Percentiles rank a stretch among this genome's conserved stretches.
Conservation (phyloP, 2,888 invertebrate genomes). For the Aphodius sticticus region DNA sequence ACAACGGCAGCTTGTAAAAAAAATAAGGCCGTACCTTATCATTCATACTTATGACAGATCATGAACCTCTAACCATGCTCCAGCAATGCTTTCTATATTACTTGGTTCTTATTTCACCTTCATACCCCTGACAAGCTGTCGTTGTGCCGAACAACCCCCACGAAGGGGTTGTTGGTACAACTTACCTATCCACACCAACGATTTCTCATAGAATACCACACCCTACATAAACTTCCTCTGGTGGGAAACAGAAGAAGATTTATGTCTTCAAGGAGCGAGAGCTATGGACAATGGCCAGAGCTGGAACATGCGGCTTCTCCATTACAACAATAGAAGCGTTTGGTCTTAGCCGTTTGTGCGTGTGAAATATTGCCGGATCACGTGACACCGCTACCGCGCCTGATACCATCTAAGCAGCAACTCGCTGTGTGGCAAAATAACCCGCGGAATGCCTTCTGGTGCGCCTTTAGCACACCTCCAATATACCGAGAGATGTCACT, state of each 20-base stretch:
- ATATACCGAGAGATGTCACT: too few species aligned
- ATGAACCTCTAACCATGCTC: too few species aligned
- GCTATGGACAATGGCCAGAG: constrained; percentile 17
- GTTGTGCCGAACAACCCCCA: too few species aligned
- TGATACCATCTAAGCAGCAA: constrained; percentile 19
- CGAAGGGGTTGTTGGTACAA: too few species aligned
- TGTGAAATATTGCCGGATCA: constrained; percentile 23
- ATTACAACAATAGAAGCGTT: constrained; percentile 19
- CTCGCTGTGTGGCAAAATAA: constrained; percentile 18
- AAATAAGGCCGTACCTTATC: too few species aligned
- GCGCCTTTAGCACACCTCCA: too few species aligned
- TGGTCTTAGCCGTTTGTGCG: constrained; percentile 23
- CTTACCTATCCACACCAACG: too few species aligned
- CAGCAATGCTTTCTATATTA: too few species aligned
- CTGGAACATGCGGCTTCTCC: constrained; percentile 20
- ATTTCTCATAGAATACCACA: neutral
- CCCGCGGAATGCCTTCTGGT: neutral
- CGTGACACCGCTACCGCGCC: constrained; percentile 25
- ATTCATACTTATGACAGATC: too few species aligned
- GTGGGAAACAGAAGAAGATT: neutral
- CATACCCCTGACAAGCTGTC: too few species aligned
- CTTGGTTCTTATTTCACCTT: too few species aligned
- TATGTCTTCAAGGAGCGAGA: neutral
- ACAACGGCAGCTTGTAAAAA: too few species aligned
- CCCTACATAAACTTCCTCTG: neutral